Evolutionary conservation across 2,113 vertebrate genomes (phyloP).

Genomic region (Carettochelys insculpta): DNA sequence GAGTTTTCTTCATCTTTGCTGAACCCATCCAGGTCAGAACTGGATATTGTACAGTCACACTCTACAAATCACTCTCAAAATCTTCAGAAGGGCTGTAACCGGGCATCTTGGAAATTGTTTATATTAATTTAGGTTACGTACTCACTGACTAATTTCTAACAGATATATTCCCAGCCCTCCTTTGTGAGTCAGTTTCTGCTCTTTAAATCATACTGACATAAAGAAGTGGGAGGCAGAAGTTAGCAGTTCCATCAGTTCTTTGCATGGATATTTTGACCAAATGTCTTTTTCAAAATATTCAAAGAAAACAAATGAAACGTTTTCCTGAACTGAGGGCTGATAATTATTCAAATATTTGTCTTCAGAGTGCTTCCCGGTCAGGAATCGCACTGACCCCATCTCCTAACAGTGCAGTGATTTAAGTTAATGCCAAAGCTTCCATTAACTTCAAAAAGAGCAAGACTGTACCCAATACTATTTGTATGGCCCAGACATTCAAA

Average conservation of each 20-base stretch:
- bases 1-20: background rate
- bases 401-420: background rate
- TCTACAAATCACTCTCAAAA: background rate
- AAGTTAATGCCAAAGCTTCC: background rate
- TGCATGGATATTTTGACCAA: background rate
- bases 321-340: background rate
- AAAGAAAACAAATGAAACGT: background rate
- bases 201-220: background rate
- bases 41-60: background rate
- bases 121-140: background rate
- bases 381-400: background rate
- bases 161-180: background rate
- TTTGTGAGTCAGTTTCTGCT: background rate
- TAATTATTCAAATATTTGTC: background rate
- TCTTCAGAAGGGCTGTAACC: background rate
- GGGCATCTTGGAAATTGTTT: background rate
- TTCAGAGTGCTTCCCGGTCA: background rate
- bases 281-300: rapidly evolving
- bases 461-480: background rate
- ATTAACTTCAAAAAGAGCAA: background rate
- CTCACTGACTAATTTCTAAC: background rate
- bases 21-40: background rate
- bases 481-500: background rate
- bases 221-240: background rate
- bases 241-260: background rate